These are phyloP conservation scores for Neosilurus mollespiculum DNA, from an alignment of 2,797 vertebrate genomes.

Conservation along the genomic window DNA sequence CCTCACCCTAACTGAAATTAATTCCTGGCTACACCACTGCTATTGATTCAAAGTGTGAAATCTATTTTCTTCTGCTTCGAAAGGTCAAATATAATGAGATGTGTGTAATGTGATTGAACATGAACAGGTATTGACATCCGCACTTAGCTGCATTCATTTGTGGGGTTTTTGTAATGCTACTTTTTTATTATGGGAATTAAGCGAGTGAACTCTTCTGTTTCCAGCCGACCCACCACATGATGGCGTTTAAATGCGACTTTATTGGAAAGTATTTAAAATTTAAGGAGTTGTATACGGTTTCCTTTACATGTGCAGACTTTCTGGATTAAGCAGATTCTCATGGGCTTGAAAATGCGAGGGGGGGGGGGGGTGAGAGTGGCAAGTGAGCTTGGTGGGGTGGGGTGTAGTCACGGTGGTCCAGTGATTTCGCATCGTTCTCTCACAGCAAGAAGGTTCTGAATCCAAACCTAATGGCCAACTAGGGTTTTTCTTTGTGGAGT, in stretches of 20 bases:
- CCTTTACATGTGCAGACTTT: no score
- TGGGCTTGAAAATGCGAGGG: no score
- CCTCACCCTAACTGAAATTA: background rate
- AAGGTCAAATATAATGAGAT: constrained; percentile 17
- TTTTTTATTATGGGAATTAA: background rate
- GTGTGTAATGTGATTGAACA: background rate
- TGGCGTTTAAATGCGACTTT: background rate
- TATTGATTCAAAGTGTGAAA: constrained; percentile 19
- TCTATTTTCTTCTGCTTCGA: constrained; percentile 18
- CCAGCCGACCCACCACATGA: no score
- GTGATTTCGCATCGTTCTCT: no score
- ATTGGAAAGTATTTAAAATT: background rate
- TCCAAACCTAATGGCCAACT: no score
- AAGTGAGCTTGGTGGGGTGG: no score
- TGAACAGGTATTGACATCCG: background rate
- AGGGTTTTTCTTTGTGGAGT: no score
- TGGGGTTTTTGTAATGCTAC: background rate
- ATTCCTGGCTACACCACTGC: background rate
- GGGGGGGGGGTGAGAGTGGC: no score
- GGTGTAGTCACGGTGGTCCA: no score
- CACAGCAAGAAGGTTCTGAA: no score
- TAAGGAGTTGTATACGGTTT: no score
- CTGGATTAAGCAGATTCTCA: no score
- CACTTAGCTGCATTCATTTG: background rate
- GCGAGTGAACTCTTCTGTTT: background rate